Percentiles rank a stretch among this genome's conserved stretches.
phyloP scores from a whole-genome alignment of 2,888 invertebrate species.

The Rhorus exstirpatorius region DNA sequence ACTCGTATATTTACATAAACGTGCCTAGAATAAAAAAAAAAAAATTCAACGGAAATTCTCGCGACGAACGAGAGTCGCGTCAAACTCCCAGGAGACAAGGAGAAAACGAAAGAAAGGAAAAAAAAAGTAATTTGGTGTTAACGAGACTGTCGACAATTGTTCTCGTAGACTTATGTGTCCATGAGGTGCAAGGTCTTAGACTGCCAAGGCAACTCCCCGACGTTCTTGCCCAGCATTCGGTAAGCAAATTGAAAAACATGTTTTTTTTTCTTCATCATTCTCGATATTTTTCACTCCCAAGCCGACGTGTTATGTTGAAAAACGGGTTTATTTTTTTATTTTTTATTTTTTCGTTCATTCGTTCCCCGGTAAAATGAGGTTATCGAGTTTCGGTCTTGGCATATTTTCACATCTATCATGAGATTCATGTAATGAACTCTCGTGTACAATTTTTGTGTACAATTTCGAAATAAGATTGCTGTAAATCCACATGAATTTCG shows the following conservation, averaged over 20 bases:
- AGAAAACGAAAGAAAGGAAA: not conserved
- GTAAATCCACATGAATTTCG: no score
- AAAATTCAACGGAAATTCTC: conserved; percentile 5
- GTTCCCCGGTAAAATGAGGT: no score
- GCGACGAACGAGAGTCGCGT: not conserved
- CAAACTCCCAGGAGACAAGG: not conserved
- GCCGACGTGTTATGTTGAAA: not conserved
- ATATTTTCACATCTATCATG: no score
- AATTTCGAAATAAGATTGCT: no score
- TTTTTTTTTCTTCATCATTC: conserved; percentile 58
- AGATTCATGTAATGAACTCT: no score
- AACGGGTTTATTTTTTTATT: not conserved
- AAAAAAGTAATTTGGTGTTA: conserved; percentile 31
- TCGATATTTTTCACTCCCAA: conserved; percentile 3
- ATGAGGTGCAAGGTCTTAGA: conserved; percentile 85
- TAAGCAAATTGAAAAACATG: conserved; percentile 75
- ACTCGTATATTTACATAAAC: no score
- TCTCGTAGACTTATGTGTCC: conserved; percentile 82
- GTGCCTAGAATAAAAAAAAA: not conserved
- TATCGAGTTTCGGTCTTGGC: no score
- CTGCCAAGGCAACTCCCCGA: conserved; percentile 84
- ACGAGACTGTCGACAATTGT: conserved; percentile 61
- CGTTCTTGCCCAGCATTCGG: conserved; percentile 84
- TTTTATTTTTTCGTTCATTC: no score
- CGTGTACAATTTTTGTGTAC: no score